Base-by-base conservation (phyloP, 2,797 vertebrate species). In the Chiloscyllium punctatum region DNA sequence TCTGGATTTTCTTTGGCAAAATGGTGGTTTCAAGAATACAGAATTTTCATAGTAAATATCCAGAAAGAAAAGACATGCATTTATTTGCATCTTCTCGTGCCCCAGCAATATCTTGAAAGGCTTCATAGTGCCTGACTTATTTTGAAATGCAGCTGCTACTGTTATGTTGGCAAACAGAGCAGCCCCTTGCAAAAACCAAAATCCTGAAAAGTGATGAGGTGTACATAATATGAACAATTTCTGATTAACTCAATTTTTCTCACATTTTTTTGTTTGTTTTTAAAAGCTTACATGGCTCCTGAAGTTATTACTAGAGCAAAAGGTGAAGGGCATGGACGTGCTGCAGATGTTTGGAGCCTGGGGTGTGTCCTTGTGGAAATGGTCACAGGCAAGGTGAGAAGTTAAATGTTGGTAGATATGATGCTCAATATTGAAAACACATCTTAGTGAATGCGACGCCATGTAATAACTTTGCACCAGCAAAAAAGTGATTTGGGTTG, bases 301-400 rank as follows among this genome's bases (percentile, higher is more conserved):
- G 99, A 99, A 97, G 99, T 99, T 95, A 99, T 99, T 96, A 99
- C 99, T 0, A 98, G 99, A 95, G 99, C 99, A 21, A 99, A 99
- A 97, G 99, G 99, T 95, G 99, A 99, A 97, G 99, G 99, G 92
- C 99, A 99, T 0, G 99, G 99, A 0, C 98, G 99, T 71, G 99
- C 99, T 1, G 99, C 99, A 1, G 99, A 99, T 96, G 98, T 99
- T 97, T 99, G 99, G 99, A 99, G 99, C 96, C 97, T 99, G 87
- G 99, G 99, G 74, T 99, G 99, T 57, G 99, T 99, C 21, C 98
- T 99, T 95, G 99, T 99, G 96, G 99, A 99, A 97, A 99, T 99
- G 99, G 99, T 99, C 96, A 99, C 99, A 0, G 99, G 99, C 97
- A 99, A 99, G 98, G 99, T 99, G 97, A 97, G 97, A 6, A 1